Evolutionary conservation across 1,140 invertebrate genomes (phyloP).

Genomic region (Leptinotarsa undecemlineata): DNA sequence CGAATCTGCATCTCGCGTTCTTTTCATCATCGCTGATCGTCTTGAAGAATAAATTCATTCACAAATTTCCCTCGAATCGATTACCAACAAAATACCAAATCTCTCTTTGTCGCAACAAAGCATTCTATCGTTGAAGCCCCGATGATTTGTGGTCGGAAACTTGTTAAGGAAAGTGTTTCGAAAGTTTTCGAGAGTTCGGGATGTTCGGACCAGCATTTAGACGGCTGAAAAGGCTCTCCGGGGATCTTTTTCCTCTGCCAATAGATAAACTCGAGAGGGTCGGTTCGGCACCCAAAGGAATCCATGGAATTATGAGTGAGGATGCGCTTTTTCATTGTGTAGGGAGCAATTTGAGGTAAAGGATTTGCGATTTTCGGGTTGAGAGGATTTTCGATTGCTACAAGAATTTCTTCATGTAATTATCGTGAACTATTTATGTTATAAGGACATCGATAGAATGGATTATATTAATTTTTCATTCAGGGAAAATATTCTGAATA

Average conservation of each 20-base stretch:
- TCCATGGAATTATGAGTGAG: conserved; percentile 1
- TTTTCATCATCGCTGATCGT: too few relatives aligned
- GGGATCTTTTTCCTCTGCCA: conserved; percentile 6
- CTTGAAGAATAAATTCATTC: too few relatives aligned
- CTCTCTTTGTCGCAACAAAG: background rate
- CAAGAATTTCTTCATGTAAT: background rate
- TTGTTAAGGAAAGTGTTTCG: conserved; percentile 15
- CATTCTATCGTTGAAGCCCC: background rate
- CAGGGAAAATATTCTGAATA: too few relatives aligned
- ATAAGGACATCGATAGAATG: too few relatives aligned
- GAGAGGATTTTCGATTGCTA: background rate
- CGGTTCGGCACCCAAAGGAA: background rate
- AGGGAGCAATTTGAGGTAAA: background rate
- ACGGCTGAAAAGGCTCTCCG: conserved; percentile 4
- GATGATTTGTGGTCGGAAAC: conserved; percentile 17
- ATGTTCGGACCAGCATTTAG: conserved; percentile 13
- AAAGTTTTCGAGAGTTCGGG: conserved; percentile 10
- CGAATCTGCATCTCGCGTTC: too few relatives aligned
- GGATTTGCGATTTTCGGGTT: background rate
- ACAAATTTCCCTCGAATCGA: too few relatives aligned
- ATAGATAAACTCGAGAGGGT: background rate
- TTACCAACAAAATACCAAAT: too few relatives aligned
- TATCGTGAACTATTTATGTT: background rate
- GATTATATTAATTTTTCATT: too few relatives aligned
- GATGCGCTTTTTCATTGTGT: background rate